These are phyloP conservation scores for Eristalis pertinax DNA, from an alignment of 2,888 invertebrate species.

Conservation along the genomic window DNA sequence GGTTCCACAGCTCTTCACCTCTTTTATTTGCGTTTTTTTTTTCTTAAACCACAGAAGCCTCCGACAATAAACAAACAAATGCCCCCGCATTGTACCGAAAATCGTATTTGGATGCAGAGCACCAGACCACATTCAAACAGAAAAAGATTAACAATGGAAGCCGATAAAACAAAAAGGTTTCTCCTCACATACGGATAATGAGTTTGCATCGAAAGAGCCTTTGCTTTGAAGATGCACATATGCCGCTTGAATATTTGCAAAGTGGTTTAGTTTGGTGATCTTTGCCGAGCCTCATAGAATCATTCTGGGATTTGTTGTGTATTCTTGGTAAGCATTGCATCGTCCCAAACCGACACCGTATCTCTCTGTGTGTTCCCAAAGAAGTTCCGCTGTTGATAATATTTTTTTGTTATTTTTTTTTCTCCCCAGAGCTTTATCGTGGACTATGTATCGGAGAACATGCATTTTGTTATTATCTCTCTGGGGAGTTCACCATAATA, in stretches of 20 bases:
- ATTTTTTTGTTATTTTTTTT: constrained; percentile 6
- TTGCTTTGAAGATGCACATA: constrained; percentile 8
- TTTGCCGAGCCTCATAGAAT: constrained; percentile 46
- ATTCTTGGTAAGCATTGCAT: constrained; percentile 1
- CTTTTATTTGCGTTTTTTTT: background rate
- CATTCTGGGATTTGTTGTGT: constrained; percentile 27
- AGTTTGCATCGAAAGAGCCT: constrained; percentile 54
- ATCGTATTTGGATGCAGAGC: constrained; percentile 38
- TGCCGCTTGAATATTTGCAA: constrained; percentile 48
- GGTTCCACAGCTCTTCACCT: background rate
- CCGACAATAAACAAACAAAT: constrained; percentile 56
- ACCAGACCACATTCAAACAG: constrained; percentile 40
- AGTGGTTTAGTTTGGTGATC: constrained; percentile 63
- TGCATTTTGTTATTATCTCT: background rate
- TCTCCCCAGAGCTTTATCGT: constrained; percentile 38
- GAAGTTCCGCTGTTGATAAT: constrained; percentile 58
- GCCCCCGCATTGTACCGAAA: constrained; percentile 32
- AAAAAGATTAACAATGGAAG: constrained; percentile 32
- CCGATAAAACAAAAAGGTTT: constrained; percentile 22
- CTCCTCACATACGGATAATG: constrained; percentile 35
- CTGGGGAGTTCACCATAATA: background rate
- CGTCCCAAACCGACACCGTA: background rate
- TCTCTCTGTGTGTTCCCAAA: constrained; percentile 8
- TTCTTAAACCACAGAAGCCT: constrained; percentile 50
- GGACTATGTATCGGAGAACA: background rate